Conservation (phyloP, 2,888 invertebrate species). For the Eledona agricola region DNA sequence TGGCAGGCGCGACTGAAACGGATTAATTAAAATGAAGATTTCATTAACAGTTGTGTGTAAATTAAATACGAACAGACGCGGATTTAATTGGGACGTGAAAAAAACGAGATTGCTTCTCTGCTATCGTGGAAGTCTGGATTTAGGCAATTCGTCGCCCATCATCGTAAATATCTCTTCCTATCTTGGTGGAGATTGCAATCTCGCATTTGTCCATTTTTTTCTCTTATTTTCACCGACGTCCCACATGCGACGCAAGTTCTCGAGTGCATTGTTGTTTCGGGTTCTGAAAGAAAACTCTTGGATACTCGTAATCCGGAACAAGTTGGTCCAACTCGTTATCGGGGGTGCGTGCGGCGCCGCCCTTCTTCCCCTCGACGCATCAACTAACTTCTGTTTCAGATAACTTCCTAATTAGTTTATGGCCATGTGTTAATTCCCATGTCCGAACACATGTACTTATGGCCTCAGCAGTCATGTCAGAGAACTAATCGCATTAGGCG, state of each 20-base stretch:
- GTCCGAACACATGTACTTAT: slow-evolving; percentile 38
- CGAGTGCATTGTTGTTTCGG: not conserved
- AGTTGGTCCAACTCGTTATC: slow-evolving; percentile 32
- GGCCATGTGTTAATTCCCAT: slow-evolving; percentile 54
- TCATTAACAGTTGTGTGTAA: slow-evolving; percentile 10
- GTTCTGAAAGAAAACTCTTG: slow-evolving; percentile 16
- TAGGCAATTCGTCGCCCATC: slow-evolving; percentile 16
- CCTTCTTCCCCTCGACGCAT: slow-evolving; percentile 38
- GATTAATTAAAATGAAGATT: slow-evolving; percentile 19
- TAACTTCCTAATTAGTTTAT: slow-evolving; percentile 57
- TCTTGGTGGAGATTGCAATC: too few species aligned
- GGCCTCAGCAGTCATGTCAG: slow-evolving; percentile 27
- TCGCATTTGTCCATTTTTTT: too few species aligned
- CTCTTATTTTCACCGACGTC: slow-evolving; percentile 2
- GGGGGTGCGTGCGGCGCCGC: slow-evolving; percentile 23
- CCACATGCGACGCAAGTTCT: not conserved
- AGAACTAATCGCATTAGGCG: slow-evolving; percentile 30
- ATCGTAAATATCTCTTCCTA: slow-evolving; percentile 21
- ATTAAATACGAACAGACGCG: slow-evolving; percentile 9
- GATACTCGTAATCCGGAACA: slow-evolving; percentile 23
- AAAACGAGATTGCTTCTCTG: too few species aligned
- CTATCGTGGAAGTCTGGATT: slow-evolving; percentile 22
- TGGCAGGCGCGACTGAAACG: slow-evolving; percentile 82
- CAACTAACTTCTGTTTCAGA: slow-evolving; percentile 52
- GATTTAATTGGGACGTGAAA: slow-evolving; percentile 2